A percentile compares a stretch with the other conserved stretches of the same genome.
Conservation (phyloP, 2,797 vertebrate species). For the Australoheros facetus region DNA sequence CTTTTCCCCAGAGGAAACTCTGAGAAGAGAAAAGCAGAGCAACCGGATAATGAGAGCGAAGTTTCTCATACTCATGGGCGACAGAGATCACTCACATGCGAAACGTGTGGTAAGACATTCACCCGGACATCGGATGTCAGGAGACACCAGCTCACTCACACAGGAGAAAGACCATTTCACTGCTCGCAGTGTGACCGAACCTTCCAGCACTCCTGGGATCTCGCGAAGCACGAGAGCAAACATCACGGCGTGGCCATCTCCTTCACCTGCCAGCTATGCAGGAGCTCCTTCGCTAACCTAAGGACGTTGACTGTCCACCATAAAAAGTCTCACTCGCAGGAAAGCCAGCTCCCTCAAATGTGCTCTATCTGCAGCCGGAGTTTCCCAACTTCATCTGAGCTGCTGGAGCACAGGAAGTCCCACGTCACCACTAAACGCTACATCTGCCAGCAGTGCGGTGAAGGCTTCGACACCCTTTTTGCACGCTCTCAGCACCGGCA, state of each 20-base stretch:
- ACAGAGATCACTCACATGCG: slow-evolving; percentile 61
- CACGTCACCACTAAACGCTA: slow-evolving; percentile 74
- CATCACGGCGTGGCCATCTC: slow-evolving; percentile 67
- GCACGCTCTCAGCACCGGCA: slow-evolving; percentile 78
- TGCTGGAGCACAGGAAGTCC: slow-evolving; percentile 74
- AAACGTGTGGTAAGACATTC: slow-evolving; percentile 78
- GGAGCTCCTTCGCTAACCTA: slow-evolving; percentile 73
- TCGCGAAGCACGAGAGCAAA: slow-evolving; percentile 80
- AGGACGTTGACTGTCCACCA: slow-evolving; percentile 75
- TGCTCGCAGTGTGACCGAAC: slow-evolving; percentile 80
- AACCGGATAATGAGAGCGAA: background rate
- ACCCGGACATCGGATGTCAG: slow-evolving; percentile 79
- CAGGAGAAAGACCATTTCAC: slow-evolving; percentile 80
- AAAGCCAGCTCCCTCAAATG: slow-evolving; percentile 71
- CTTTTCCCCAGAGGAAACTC: slow-evolving; percentile 58
- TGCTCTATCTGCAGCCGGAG: slow-evolving; percentile 82
- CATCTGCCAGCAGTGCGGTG: slow-evolving; percentile 78
- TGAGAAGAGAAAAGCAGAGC: background rate
- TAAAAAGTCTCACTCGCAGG: slow-evolving; percentile 66
- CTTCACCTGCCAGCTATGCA: slow-evolving; percentile 77
- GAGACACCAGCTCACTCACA: slow-evolving; percentile 83
- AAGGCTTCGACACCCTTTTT: slow-evolving; percentile 77
- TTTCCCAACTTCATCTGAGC: slow-evolving; percentile 57
- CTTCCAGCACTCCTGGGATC: slow-evolving; percentile 85
- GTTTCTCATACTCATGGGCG: background rate